A percentile compares a stretch with the other conserved stretches of the same genome.
phyloP scores from a whole-genome alignment of 92 coral and sea anemone genomes.

The Desmophyllum pertusum region DNA sequence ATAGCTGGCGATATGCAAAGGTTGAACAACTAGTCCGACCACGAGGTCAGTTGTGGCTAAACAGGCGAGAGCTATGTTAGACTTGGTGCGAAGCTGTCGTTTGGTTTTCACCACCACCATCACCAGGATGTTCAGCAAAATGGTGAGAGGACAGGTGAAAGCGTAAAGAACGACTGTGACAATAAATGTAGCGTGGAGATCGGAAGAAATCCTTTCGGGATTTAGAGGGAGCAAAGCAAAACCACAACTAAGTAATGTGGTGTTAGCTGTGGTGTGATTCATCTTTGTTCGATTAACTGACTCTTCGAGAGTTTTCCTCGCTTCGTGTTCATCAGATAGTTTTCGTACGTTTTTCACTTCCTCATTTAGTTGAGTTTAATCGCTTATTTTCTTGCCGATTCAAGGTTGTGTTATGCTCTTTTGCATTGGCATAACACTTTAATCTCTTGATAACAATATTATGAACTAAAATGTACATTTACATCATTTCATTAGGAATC shows the following conservation, averaged over 20 bases:
- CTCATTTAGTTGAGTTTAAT: no score
- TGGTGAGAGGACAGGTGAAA: not conserved
- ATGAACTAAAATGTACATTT: no score
- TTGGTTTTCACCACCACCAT: not conserved
- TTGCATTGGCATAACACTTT: no score
- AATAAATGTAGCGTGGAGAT: not conserved
- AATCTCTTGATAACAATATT: no score
- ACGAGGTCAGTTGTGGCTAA: not conserved
- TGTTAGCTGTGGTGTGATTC: not conserved
- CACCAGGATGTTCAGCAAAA: not conserved
- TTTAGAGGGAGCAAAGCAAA: not conserved
- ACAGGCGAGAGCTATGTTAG: conserved; percentile 3
- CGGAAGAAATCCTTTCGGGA: not conserved
- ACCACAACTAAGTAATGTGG: not conserved
- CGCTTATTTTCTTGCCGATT: no score
- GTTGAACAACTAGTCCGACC: not conserved
- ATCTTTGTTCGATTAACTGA: not conserved
- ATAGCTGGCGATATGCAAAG: not conserved
- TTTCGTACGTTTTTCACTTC: not conserved
- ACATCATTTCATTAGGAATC: no score
- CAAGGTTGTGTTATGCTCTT: no score
- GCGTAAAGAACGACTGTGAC: not conserved
- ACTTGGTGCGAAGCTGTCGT: conserved; percentile 8
- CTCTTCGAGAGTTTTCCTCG: no score
- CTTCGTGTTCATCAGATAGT: no score